phyloP scores from a whole-genome alignment of 2,888 invertebrate genomes.

The Drosophila infuscata region DNA sequence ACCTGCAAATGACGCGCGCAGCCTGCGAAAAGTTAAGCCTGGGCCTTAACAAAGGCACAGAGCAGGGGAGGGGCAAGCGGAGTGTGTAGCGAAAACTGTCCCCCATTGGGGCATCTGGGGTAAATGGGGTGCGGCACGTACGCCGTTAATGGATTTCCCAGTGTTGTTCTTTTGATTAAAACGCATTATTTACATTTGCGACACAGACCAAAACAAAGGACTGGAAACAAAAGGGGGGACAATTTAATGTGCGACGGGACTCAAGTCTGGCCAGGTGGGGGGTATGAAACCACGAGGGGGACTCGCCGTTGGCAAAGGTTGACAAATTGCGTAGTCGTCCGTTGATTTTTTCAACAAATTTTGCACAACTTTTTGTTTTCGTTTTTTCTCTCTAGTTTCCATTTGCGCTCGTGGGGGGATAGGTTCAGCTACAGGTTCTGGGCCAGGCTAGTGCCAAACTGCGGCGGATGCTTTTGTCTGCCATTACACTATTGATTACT shows the following conservation, averaged over 20 bases:
- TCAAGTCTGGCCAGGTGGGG: conserved; percentile 5
- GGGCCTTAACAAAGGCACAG: conserved; percentile 1
- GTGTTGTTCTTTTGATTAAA: conserved; percentile 67
- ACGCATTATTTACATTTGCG: conserved; percentile 66
- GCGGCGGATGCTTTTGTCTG: conserved; percentile 73
- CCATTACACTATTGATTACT: conserved; percentile 81
- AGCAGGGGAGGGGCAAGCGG: no score
- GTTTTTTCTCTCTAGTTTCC: conserved; percentile 2
- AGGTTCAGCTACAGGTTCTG: conserved; percentile 24
- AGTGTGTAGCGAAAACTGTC: neutral
- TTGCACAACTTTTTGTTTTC: conserved; percentile 46
- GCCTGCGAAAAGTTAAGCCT: conserved; percentile 45
- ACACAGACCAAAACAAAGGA: conserved; percentile 15
- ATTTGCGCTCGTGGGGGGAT: neutral
- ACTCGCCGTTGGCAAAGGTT: conserved; percentile 39
- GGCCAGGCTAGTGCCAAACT: conserved; percentile 43
- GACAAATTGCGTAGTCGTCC: conserved; percentile 66
- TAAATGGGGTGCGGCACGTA: conserved; percentile 86
- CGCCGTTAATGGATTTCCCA: conserved; percentile 66
- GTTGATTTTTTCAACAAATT: conserved; percentile 41
- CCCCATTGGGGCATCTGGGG: conserved; percentile 20
- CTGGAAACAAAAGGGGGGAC: neutral
- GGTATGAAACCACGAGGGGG: neutral
- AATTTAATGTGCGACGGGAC: conserved; percentile 21
- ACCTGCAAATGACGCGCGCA: conserved; percentile 58